Evolutionary conservation across 92 coral and sea anemone genomes (phyloP), one percentile per base, ranked within the genome.

Genomic region (Palythoa grandiflora): DNA sequence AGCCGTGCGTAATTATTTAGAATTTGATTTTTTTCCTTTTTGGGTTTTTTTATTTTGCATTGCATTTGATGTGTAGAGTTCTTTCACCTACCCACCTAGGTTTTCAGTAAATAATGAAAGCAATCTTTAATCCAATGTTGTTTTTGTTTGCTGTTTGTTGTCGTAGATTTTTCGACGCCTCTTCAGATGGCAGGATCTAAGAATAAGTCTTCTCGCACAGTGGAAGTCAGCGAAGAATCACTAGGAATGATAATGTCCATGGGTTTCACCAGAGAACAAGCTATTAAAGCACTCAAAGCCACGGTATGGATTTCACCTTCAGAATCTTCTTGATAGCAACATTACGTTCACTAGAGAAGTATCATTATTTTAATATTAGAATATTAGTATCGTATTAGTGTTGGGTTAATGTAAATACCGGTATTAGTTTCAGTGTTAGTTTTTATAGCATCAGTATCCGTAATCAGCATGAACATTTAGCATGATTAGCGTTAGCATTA

Each of bases 251-350:
- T 97, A 10, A 92, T 91, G 70, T 90, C 99, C 11, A 95, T 97
- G 98, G 99, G 99, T 40, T 97, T 97, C 80, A 92, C 90, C 60
- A 88, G 78, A 84, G 88, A 90, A 2, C 99, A 97, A 54, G 99
- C 96, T 37, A 83, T 88, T 81, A 97, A 94, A 66, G 99, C 99
- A 4, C 90, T 97, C 53, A 94, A 91, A 74, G 92, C 93, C 36
- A 97, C 99, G 61, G 99, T 97, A 87, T 44, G 50, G 6, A 2
- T 44, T 2, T 44, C 50, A 4, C 7, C 50, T 44, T 44, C 50
- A 17, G 36, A 63, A 63, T 1, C 19, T 6, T n/a, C n/a, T 16
- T 3, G 4, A n/a, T 63, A 63, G 20, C 9, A 63, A 63, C 36
- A 17, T 17, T 17, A 9, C 20, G 70, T 1, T 17, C 3, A 11